Base-by-base conservation (phyloP, 2,797 vertebrate genomes). In the Phoebastria nigripes region DNA sequence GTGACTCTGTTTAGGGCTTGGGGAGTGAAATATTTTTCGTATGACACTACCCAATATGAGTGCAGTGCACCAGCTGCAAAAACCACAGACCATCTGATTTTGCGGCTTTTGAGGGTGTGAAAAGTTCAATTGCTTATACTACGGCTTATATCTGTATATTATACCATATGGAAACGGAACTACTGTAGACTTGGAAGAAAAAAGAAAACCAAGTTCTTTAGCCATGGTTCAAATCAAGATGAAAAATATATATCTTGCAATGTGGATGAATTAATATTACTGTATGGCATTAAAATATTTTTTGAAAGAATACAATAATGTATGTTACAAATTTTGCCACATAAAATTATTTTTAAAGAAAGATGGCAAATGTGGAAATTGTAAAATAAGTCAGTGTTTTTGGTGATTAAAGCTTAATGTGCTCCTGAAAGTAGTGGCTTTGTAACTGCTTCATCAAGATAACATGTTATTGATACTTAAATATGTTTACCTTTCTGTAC, bases 21-120 rank as follows among this genome's bases (percentile, higher is more conserved):
- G 96, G 97, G 98, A 99, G 98, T 98, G 98, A 98, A 99, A 99
- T 99, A 99, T 98, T 99, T 99, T 99, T 99, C 99, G 98, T 98
- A 99, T 99, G 99, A 99, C 99, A 99, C 98, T 98, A 98, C 98
- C 98, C 98, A 98, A 98, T 98, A 98, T 98, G 98, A 99, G 97
- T 97, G 97, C 94, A 97, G 96, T 98, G 97, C 98, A 98, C 99
- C 99, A 99, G 99, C 99, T 99, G 99, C 99, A 98, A 98, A 98
- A 99, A 99, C 98, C 98, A 98, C 98, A 98, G 98, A 97, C 98
- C 98, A 98, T 99, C 98, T 98, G 99, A 99, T 99, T 99, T 98
- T 99, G 98, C 94, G 98, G 98, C 98, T 99, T 99, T 98, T 97
- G 98, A 98, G 98, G 98, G 99, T 99, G 99, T 99, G 98, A 99